Evolutionary conservation across 2,888 invertebrate genomes (phyloP), one percentile per base, ranked within the genome.

Genomic region (Horisme vitalbata): DNA sequence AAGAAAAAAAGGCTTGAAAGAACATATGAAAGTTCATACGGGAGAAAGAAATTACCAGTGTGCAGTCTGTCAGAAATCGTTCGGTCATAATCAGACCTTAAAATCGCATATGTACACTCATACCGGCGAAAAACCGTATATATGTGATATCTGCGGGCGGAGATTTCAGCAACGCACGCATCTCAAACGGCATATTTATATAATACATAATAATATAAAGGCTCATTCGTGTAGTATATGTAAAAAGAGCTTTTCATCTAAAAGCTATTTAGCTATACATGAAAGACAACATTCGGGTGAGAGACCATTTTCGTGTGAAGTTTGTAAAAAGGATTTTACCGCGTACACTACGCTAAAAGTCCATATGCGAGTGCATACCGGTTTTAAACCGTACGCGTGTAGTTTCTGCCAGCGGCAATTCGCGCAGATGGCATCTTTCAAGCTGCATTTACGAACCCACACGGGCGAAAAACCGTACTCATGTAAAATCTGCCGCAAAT

Each of bases 361-460:
- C 0, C 88, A 88, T 38, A 85, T 83, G 82, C 55, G 88, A 0
- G 75, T 87, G 0, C 88, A 88, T 18, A 85, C 85, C 0, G 87
- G 87, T 0, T 54, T 79, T 0, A 88, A 88, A 36, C 88, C 88
- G 0, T 88, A 87, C 24, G 59, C 75, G 0, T 88, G 88, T 21
- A 69, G 67, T 2, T 81, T 87, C 28, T 88, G 88, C 18, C 67
- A 64, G 4, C 57, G 86, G 1, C 76, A 76, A 20, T 88, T 88
- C 56, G 80, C 87, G 0, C 87, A 86, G 58, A 82, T 83, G 79
- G 82, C 86, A 0, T 84, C 85, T 38, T 87, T 81, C 15, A 87
- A 85, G 14, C 61, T 87, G 0, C 88, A 88, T 26, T 79, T 82
- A 43, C 37, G 88, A 0, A 86, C 83, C 0, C 88, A 88, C 18